Conservation (phyloP, 2,797 vertebrate species). For the Podargus strigoides region DNA sequence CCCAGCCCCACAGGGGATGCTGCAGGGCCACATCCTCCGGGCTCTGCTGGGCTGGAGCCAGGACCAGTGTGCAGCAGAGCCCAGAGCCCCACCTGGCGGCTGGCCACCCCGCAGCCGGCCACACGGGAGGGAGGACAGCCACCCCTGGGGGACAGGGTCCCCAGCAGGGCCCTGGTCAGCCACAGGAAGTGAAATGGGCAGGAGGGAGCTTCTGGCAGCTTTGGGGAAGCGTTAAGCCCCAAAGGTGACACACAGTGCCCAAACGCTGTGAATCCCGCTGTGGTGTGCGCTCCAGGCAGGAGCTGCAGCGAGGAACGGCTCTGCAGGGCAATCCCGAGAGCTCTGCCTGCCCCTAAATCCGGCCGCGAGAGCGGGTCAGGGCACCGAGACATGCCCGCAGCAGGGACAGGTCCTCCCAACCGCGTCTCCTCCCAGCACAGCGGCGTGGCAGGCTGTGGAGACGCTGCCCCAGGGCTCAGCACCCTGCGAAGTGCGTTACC, state of each 20-base stretch:
- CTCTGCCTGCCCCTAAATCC: not conserved
- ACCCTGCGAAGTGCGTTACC: not conserved
- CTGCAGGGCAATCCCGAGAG: no score
- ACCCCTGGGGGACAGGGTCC: rapidly evolving
- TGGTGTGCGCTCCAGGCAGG: not conserved
- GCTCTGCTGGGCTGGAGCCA: not conserved
- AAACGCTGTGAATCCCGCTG: not conserved
- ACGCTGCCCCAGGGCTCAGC: not conserved
- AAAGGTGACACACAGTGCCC: not conserved
- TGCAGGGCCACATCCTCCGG: not conserved
- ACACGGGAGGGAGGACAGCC: not conserved
- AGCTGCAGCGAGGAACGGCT: not conserved
- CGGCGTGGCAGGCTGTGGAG: not conserved
- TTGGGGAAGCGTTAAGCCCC: not conserved
- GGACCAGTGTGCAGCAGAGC: not conserved
- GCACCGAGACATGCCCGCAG: rapidly evolving
- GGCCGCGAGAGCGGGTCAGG: rapidly evolving
- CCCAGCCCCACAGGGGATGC: not conserved
- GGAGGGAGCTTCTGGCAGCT: not conserved
- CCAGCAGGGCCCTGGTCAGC: not conserved
- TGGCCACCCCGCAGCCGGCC: not conserved
- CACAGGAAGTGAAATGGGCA: not conserved
- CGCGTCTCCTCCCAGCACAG: not conserved
- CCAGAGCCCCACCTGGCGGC: not conserved
- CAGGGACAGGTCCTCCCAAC: not conserved